phyloP scores from a whole-genome alignment of 2,113 vertebrate genomes.

The Limanda limanda region DNA sequence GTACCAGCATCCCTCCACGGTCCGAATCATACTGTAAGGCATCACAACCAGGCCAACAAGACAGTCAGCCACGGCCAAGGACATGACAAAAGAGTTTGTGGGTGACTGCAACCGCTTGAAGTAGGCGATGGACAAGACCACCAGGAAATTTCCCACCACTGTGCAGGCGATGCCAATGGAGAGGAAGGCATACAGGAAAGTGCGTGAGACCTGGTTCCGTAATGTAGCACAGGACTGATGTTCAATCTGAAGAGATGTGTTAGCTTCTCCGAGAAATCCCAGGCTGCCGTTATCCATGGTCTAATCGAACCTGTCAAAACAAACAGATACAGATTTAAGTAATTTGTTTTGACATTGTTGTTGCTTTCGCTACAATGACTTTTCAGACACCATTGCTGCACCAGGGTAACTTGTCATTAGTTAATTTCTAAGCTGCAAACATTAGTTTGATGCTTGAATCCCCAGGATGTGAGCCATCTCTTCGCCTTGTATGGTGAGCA shows the following conservation, averaged over 20 bases:
- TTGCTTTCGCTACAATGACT: not conserved
- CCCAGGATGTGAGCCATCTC: too few species aligned
- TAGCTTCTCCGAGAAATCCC: conserved; percentile 44
- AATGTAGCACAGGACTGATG: conserved; percentile 60
- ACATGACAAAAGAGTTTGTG: conserved; percentile 85
- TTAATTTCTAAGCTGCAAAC: conserved; percentile 4
- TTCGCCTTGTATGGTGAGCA: conserved; percentile 10
- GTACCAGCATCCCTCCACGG: conserved; percentile 84
- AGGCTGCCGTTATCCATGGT: conserved; percentile 77
- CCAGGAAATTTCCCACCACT: conserved; percentile 83
- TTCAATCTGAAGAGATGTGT: conserved; percentile 64
- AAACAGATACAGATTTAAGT: conserved; percentile 37
- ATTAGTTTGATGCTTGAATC: too few species aligned
- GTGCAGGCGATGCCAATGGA: conserved; percentile 76
- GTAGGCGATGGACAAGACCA: conserved; percentile 83
- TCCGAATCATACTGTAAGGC: conserved; percentile 86
- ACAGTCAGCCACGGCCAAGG: conserved; percentile 84
- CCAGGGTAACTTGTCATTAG: conserved; percentile 25
- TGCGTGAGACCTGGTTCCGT: conserved; percentile 61
- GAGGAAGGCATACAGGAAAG: conserved; percentile 78
- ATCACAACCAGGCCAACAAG: conserved; percentile 85
- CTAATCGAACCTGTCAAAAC: conserved; percentile 58
- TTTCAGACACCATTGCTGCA: conserved; percentile 4
- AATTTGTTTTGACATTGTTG: conserved; percentile 10
- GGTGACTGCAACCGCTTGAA: conserved; percentile 84